phyloP scores from a whole-genome alignment of 2,113 vertebrate species.

The Dermatemys mawii region DNA sequence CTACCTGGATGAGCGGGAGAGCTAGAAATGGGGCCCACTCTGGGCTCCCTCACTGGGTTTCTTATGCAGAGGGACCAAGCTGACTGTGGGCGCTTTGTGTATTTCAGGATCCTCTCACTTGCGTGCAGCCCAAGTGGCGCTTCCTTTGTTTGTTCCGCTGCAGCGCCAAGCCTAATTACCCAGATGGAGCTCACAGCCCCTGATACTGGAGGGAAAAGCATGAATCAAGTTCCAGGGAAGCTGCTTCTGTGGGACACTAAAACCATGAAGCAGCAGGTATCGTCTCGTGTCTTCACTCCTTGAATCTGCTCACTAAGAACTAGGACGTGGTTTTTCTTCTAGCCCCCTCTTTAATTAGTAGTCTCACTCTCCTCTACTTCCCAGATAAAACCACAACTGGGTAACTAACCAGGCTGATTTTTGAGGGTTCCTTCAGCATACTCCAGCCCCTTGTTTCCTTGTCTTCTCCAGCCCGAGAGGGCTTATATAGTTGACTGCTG shows the following conservation, averaged over 20 bases:
- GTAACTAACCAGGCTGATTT: not conserved
- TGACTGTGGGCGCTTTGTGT: slow-evolving; percentile 8
- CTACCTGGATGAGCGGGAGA: accelerated
- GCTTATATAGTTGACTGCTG: not conserved
- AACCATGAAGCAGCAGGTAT: slow-evolving; percentile 96
- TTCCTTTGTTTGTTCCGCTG: slow-evolving; percentile 95
- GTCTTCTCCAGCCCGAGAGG: not conserved
- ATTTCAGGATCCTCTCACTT: slow-evolving; percentile 91
- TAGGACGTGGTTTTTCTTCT: not conserved
- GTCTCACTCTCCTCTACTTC: not conserved
- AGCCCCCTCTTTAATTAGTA: not conserved
- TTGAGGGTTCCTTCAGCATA: slow-evolving; percentile 1
- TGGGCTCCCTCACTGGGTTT: not conserved
- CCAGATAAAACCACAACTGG: not conserved
- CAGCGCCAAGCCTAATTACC: slow-evolving; percentile 78
- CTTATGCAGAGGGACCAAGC: not conserved
- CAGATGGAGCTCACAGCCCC: slow-evolving; percentile 59
- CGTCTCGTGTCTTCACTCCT: not conserved
- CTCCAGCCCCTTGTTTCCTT: not conserved
- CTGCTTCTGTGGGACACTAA: slow-evolving; percentile 98
- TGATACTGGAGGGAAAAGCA: slow-evolving; percentile 63
- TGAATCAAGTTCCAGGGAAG: slow-evolving; percentile 85
- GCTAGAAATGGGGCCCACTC: not conserved
- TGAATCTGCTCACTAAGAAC: not conserved
- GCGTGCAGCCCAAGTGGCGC: slow-evolving; percentile 94